phyloP scores from a whole-genome alignment of 2,797 vertebrate genomes.

The Poeciliopsis presidionis region DNA sequence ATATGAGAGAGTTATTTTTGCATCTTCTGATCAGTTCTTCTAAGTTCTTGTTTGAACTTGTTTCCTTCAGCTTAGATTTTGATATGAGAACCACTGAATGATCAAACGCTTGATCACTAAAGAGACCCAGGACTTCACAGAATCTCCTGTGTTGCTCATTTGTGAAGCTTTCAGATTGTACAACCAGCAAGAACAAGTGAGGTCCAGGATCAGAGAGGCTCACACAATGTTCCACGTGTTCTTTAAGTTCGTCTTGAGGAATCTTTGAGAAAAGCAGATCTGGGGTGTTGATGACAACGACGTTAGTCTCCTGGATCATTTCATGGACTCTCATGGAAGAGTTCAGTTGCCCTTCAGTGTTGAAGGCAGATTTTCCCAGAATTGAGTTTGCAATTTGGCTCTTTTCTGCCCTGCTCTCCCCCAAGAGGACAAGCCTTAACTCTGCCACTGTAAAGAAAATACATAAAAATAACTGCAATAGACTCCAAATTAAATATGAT shows the following conservation, averaged over 20 bases:
- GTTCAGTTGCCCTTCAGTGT: rapidly evolving
- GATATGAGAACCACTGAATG: conserved; percentile 30
- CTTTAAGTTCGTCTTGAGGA: neutral
- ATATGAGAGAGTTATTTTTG: neutral
- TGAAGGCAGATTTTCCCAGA: neutral
- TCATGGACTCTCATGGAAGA: neutral
- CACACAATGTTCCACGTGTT: neutral
- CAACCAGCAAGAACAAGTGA: conserved; percentile 44
- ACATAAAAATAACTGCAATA: too few species aligned
- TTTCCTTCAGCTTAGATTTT: neutral
- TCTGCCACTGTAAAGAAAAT: conserved; percentile 29
- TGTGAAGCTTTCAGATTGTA: conserved; percentile 48
- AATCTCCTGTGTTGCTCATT: conserved; percentile 21
- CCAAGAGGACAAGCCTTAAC: conserved; percentile 40
- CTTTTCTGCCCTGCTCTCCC: conserved; percentile 30
- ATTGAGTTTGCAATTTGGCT: conserved; percentile 31
- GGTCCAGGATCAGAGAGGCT: conserved; percentile 26
- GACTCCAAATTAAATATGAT: too few species aligned
- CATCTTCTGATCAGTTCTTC: conserved; percentile 20
- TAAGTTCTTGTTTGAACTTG: neutral
- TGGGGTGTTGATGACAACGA: conserved; percentile 32
- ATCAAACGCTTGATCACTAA: conserved; percentile 20
- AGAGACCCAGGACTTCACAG: neutral
- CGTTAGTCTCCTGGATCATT: neutral
- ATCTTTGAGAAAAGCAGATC: conserved; percentile 17